Conservation (phyloP, 2,888 invertebrate genomes). For the Agonopterix subpropinquella region DNA sequence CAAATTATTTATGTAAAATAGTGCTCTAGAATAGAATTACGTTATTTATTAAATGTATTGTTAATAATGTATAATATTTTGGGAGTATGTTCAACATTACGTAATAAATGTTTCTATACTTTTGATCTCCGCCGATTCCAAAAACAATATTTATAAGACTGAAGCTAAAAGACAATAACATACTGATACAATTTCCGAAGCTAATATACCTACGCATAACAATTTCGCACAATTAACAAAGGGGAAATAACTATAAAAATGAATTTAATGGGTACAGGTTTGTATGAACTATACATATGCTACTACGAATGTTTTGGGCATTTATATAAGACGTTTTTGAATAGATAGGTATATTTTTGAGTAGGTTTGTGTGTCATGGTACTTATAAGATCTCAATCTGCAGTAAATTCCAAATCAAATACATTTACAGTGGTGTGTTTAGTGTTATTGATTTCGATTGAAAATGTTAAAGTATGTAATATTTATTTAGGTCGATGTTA, state of each 20-base stretch:
- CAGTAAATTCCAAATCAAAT: slow-evolving; percentile 42
- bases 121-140: slow-evolving; percentile 59
- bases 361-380: slow-evolving; percentile 40
- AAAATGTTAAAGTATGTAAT: slow-evolving; percentile 61
- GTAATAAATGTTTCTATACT: slow-evolving; percentile 17
- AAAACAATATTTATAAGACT: slow-evolving; percentile 45
- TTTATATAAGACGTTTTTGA: slow-evolving; percentile 8
- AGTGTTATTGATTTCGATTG: slow-evolving; percentile 39
- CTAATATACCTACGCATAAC: no score
- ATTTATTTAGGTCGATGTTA: slow-evolving; percentile 71
- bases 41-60: slow-evolving; percentile 50
- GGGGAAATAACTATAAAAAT: no score
- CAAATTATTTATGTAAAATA: slow-evolving; percentile 68
- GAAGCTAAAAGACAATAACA: slow-evolving; percentile 11
- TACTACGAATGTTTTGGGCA: background rate
- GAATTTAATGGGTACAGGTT: no score
- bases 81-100: slow-evolving; percentile 22
- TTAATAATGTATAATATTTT: slow-evolving; percentile 19
- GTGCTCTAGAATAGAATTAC: slow-evolving; percentile 48
- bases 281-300: no score
- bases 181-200: no score
- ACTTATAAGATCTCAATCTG: slow-evolving; percentile 59
- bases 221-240: no score
- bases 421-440: slow-evolving; percentile 28
- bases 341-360: slow-evolving; percentile 20